phyloP scores from a whole-genome alignment of 2,888 invertebrate genomes.

The Hyppa rectilinea region DNA sequence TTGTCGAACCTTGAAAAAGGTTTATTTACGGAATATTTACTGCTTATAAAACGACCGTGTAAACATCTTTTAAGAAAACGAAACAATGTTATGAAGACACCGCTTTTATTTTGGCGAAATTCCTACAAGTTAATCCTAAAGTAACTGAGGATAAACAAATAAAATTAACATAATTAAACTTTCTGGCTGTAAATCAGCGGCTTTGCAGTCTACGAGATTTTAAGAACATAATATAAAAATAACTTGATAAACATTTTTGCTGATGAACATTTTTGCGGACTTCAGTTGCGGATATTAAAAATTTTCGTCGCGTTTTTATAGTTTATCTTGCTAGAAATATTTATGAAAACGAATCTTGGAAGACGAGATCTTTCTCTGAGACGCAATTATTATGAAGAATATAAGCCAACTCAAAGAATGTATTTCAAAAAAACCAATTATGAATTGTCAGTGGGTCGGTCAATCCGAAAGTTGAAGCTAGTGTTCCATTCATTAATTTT shows the following conservation, averaged over 20 bases:
- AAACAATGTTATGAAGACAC: conserved; percentile 58
- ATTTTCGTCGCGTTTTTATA: conserved; percentile 36
- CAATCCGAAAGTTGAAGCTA: no score
- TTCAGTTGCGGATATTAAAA: conserved; percentile 36
- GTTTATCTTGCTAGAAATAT: conserved; percentile 17
- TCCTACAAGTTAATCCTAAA: conserved; percentile 61
- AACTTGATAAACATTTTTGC: conserved; percentile 26
- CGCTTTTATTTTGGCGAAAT: conserved; percentile 56
- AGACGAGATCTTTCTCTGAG: not conserved
- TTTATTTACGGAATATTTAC: conserved; percentile 42
- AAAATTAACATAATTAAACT: conserved; percentile 72
- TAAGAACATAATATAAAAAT: conserved; percentile 38
- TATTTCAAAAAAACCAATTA: no score
- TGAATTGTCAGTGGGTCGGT: no score
- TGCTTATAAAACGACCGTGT: conserved; percentile 43
- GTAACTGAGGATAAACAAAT: conserved; percentile 66
- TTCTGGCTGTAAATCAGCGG: conserved; percentile 61
- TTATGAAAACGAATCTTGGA: conserved; percentile 1
- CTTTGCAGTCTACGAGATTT: conserved; percentile 47
- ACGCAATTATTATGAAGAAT: not conserved
- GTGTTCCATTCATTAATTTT: no score
- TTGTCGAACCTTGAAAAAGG: conserved; percentile 41
- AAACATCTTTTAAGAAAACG: conserved; percentile 56
- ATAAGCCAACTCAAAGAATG: no score
- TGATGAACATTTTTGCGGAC: conserved; percentile 27